A percentile compares a stretch with the other conserved stretches of the same genome.
phyloP scores from a whole-genome alignment of 1,140 invertebrate genomes.

The Aculops lycopersici region DNA sequence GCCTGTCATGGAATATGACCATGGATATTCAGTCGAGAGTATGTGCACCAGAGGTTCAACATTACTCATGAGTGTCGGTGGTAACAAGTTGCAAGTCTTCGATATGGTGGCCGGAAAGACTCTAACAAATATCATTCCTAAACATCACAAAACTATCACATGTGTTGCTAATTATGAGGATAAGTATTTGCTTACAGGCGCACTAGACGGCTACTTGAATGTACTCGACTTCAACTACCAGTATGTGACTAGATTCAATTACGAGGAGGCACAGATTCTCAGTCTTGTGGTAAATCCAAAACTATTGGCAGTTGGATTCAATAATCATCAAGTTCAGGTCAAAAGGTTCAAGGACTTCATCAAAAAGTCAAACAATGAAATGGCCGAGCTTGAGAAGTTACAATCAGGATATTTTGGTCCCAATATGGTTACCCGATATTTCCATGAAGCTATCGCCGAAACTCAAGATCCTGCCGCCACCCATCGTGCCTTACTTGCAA shows the following conservation, averaged over 20 bases:
- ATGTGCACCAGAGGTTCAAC: conserved; percentile 15
- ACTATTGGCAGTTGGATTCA: conserved; percentile 5
- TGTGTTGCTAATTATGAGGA: conserved; percentile 37
- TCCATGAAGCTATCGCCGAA: neutral
- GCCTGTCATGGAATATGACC: conserved; percentile 33
- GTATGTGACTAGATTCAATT: conserved; percentile 3
- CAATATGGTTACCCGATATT: neutral
- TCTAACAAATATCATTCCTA: conserved; percentile 37
- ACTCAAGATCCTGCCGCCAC: neutral
- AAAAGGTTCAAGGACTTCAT: conserved; percentile 1
- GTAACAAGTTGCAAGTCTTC: conserved; percentile 68
- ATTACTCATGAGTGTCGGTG: conserved; percentile 22
- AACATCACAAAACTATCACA: conserved; percentile 67
- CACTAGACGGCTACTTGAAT: conserved; percentile 32
- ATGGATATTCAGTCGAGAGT: conserved; percentile 62
- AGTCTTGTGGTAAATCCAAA: conserved; percentile 3
- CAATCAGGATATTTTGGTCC: neutral
- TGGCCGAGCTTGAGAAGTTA: too few relatives aligned
- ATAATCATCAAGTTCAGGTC: conserved; percentile 3
- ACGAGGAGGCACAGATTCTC: conserved; percentile 6
- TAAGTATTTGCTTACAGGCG: conserved; percentile 48
- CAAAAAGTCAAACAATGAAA: neutral
- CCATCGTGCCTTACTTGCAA: neutral
- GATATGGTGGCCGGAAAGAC: conserved; percentile 53
- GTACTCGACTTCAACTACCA: conserved; percentile 6